Evolutionary conservation across 2,797 vertebrate species (phyloP).

Genomic region (Delichon dasypus): DNA sequence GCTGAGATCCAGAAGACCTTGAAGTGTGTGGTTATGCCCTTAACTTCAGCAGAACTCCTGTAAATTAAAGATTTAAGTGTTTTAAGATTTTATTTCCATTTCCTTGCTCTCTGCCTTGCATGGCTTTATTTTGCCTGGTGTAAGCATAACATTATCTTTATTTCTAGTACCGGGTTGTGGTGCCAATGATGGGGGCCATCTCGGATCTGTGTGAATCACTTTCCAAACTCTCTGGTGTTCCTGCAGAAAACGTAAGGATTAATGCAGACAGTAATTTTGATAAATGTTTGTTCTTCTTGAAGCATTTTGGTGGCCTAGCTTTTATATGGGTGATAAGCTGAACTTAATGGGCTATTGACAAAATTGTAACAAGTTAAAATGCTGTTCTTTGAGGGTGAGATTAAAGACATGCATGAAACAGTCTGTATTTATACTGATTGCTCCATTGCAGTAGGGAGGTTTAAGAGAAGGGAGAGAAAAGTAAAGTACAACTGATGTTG

Average conservation of each 20-base stretch:
- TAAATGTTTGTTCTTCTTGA: background rate
- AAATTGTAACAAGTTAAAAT: background rate
- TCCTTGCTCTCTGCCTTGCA: background rate
- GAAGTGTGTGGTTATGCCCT: background rate
- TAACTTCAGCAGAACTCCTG: background rate
- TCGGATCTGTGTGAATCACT: constrained; percentile 90
- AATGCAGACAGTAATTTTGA: background rate
- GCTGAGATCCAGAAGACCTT: background rate
- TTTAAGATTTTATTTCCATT: background rate
- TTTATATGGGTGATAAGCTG: background rate
- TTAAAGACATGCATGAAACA: background rate
- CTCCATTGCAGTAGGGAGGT: background rate
- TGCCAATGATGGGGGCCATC: constrained; percentile 90
- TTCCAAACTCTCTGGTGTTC: constrained; percentile 87
- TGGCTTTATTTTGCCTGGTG: background rate
- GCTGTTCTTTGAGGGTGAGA: background rate
- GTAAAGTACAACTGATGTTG: background rate
- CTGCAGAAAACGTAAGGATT: constrained; percentile 87
- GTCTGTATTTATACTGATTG: background rate
- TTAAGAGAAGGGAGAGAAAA: background rate
- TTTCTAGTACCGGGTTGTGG: constrained; percentile 87
- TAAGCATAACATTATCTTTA: background rate
- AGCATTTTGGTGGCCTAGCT: background rate
- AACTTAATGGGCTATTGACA: background rate
- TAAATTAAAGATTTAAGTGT: background rate